These are phyloP conservation scores for Diorhabda carinulata DNA, from an alignment of 1,140 invertebrate genomes.

Conservation along the genomic window DNA sequence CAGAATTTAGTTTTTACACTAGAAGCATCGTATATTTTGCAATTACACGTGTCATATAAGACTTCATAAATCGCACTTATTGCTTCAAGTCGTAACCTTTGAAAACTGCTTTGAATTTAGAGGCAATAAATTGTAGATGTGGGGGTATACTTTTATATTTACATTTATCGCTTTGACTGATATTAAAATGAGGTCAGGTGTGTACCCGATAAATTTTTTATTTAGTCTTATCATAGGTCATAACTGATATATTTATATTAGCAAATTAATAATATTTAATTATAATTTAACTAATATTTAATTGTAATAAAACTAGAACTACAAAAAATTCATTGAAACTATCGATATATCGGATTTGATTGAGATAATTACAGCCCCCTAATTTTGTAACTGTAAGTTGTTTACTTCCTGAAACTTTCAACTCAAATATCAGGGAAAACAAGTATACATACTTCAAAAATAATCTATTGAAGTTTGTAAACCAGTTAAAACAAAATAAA, in stretches of 20 bases:
- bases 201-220: background rate
- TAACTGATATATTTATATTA: background rate
- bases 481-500: too few relatives aligned
- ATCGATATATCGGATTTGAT: background rate
- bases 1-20: slow-evolving; percentile 30
- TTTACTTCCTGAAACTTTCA: background rate
- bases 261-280: background rate
- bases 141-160: background rate
- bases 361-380: too few relatives aligned
- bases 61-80: slow-evolving; percentile 17
- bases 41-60: slow-evolving; percentile 28
- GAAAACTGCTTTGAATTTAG: slow-evolving; percentile 6
- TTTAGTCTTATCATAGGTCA: background rate
- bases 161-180: background rate
- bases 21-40: slow-evolving; percentile 6
- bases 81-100: background rate
- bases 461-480: background rate
- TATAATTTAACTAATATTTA: background rate
- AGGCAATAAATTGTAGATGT: background rate
- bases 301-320: background rate
- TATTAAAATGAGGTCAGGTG: background rate
- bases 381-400: background rate
- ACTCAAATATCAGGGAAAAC: background rate
- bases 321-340: background rate
- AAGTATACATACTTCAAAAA: background rate